Base-by-base conservation (phyloP, 2,113 vertebrate genomes). In the Aptenodytes patagonicus region DNA sequence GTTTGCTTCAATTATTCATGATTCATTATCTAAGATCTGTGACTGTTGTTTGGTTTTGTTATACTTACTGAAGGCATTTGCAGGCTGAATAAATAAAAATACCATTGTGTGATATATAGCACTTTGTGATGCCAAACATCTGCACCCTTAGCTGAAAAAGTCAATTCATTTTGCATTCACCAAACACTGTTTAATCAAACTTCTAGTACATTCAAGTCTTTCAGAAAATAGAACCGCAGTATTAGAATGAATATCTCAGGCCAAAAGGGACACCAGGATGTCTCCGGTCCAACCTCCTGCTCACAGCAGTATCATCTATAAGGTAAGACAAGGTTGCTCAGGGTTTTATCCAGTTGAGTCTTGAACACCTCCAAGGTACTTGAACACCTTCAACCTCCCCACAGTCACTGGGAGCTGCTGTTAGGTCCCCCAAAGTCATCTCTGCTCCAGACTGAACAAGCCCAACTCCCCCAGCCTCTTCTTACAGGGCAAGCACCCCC, bases 1-100 rank as follows among this genome's bases (percentile, higher is more conserved):
- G 20, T 68, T 96, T 87, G 24, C 20, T 94, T 94, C 29, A 79
- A 4, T 89, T 94, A 82, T 89, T 96, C 73, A 76, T 78, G 77
- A 89, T 65, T 87, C 69, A 79, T 91, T 86, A 79, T 75, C 52
- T 66, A 81, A 82, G 32, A 24, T 68, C 52, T 85, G 38, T 87
- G 80, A 62, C 29, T 86, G 28, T 19, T 52, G 13, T 83, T 89
- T 76, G 44, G 3, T 85, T 95, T 94, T 91, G 18, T 79, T 71
- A 46, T 25, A 82, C 21, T 84, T 95, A 79, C 51, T 57, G 70
- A 89, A 77, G 28, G 16, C 17, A 57, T 52, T 84, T 81, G 28
- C 32, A 75, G 20, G 24, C 11, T 64, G 57, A 89, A 79, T 65
- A 89, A 89, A 87, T 60, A 89, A 87, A 87, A 91, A 75, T 40